Evolutionary conservation across 1,140 invertebrate genomes (phyloP), one percentile per base, ranked within the genome.

Genomic region (Zaprionus taronus): DNA sequence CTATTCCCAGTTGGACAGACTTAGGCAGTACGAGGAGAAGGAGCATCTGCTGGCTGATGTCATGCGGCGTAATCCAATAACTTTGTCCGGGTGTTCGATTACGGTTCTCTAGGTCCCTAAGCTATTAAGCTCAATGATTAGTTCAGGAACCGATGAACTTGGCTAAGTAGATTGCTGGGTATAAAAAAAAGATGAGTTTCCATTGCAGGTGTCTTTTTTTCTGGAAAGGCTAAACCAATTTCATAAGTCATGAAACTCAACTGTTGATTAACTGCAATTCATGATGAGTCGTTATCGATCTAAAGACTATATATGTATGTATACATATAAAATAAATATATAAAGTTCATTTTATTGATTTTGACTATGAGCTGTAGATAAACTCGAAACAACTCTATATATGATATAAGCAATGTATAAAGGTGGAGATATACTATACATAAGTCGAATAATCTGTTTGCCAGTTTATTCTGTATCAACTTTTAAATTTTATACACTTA

Each of bases 31-130:
- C 44, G 14, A 15, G 58, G 58, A 34, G 51, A 2, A 67, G 51
- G 2, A 67, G 15, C 65, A 57, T 56, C 66, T 24, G 26, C 38
- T 56, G 24, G 34, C 53, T 68, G 66, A 69, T 69, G 66, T 69
- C 66, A 69, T 60, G 56, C 17, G 41, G 14, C 41, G 66, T 60
- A 60, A 60, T 60, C 44, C 66, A 69, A 69, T 61, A 69, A 31
- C 26, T 51, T n/a, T 24, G 7, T 11, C 31, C 66, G 58, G 66
- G 66, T 69, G 66, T 61, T 68, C 66, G 47, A 69, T 60, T 69
- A 60, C 38, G 36, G 14, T 15, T 15, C 20, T 1, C 9, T 17
- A 31, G 17, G 31, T 55, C 34, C 15, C 38, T 38, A 47, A 67
- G 44, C 65, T 49, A 58, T 67, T 58, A 57, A 58, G 17, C 55